Conservation (phyloP, 2,888 invertebrate genomes). For the Drosophila mettleri region DNA sequence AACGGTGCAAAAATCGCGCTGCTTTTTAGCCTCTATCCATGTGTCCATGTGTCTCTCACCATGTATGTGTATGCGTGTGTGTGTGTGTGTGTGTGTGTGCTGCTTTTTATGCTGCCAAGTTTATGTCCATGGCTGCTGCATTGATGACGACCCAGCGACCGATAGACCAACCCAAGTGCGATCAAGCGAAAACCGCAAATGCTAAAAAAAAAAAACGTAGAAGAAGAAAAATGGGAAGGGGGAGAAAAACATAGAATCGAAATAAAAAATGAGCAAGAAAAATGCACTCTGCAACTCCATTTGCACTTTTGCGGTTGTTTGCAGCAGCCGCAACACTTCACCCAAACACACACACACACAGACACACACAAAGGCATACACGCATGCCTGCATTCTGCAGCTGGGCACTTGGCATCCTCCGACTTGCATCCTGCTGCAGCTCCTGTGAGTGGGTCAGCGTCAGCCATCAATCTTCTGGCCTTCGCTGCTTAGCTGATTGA, state of each 20-base stretch:
- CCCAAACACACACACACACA: conserved; percentile 6
- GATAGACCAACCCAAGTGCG: conserved; percentile 71
- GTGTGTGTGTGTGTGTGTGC: conserved; percentile 31
- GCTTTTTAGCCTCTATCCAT: conserved; percentile 45
- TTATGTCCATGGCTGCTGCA: conserved; percentile 60
- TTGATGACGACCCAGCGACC: conserved; percentile 81
- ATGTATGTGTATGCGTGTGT: no score
- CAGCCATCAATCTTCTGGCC: conserved; percentile 40
- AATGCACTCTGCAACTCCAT: conserved; percentile 45
- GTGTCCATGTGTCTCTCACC: conserved; percentile 13
- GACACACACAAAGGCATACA: no score
- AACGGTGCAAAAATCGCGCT: conserved; percentile 81
- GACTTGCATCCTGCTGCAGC: conserved; percentile 28
- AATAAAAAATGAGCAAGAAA: conserved; percentile 34
- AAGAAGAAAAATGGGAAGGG: conserved; percentile 21
- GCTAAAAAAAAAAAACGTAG: conserved; percentile 19
- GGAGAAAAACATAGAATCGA: conserved; percentile 20
- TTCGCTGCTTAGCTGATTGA: conserved; percentile 36
- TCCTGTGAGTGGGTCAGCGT: conserved; percentile 47
- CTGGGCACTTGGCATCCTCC: conserved; percentile 30
- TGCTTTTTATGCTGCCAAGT: conserved; percentile 58
- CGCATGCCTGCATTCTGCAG: conserved; percentile 41
- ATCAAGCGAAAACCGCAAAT: conserved; percentile 72
- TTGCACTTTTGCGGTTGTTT: conserved; percentile 57
- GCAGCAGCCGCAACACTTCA: conserved; percentile 43